Percentiles rank a stretch among this genome's conserved stretches.
Evolutionary conservation across 2,888 invertebrate genomes (phyloP).

Genomic region (Phaedon cochleariae): DNA sequence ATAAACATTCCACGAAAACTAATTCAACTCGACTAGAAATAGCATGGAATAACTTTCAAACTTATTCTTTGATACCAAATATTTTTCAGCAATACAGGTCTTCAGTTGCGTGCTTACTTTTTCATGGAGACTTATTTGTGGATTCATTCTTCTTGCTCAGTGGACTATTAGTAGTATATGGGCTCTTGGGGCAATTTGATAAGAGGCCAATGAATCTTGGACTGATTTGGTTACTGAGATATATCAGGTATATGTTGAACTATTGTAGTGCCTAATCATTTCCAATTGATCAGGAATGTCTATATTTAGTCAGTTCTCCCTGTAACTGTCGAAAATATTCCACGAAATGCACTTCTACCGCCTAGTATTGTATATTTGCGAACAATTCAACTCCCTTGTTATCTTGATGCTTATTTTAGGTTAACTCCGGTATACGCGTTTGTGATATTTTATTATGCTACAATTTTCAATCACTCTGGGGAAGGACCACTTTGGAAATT

Average conservation of each 20-base stretch:
- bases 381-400: no score
- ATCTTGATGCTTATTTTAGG: no score
- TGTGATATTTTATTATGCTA: conserved; percentile 67
- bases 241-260: conserved; percentile 69
- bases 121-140: conserved; percentile 72
- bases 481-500: conserved; percentile 70
- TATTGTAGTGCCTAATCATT: no score
- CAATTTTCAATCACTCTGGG: conserved; percentile 67
- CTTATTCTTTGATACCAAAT: no score
- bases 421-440: conserved; percentile 66
- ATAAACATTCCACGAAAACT: no score
- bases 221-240: conserved; percentile 67
- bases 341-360: no score
- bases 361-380: no score
- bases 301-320: no score
- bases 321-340: no score
- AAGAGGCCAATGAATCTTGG: conserved; percentile 62
- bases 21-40: no score
- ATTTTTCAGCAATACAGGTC: conserved; percentile 59
- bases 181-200: conserved; percentile 61
- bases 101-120: conserved; percentile 61
- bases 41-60: no score
- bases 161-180: conserved; percentile 67
- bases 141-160: conserved; percentile 72
- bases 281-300: no score